Percentiles rank a stretch among this genome's conserved stretches.
Evolutionary conservation across 2,797 vertebrate genomes (phyloP).

Genomic region (Pangasius krempfi): DNA sequence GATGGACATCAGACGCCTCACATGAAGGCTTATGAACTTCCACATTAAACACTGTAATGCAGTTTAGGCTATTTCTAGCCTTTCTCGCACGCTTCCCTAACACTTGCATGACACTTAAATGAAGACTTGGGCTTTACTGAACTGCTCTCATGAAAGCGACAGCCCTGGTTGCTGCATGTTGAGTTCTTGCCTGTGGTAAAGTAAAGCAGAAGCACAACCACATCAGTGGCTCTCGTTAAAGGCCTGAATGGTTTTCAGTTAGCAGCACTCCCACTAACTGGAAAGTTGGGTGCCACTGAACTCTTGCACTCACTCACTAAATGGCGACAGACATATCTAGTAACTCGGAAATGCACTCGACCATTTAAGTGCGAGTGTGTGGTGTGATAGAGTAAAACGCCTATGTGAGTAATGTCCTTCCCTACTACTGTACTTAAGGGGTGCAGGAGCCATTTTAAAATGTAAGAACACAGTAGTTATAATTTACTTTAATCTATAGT

Average conservation of each 20-base stretch:
- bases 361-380: conserved; percentile 6
- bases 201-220: conserved; percentile 36
- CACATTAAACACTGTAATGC: conserved; percentile 24
- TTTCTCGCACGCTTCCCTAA: conserved; percentile 24
- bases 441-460: not conserved
- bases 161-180: conserved; percentile 18
- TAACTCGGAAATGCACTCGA: conserved; percentile 11
- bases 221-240: conserved; percentile 44
- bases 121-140: conserved; percentile 30
- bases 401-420: conserved; percentile 3
- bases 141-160: conserved; percentile 36
- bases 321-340: conserved; percentile 26
- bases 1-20: conserved; percentile 30
- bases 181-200: conserved; percentile 41
- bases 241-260: conserved; percentile 41
- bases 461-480: not conserved
- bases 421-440: not conserved
- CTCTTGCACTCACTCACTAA: conserved; percentile 45
- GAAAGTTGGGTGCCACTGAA: conserved; percentile 34
- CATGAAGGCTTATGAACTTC: conserved; percentile 37
- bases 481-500: conserved; percentile 5
- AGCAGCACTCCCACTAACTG: conserved; percentile 35
- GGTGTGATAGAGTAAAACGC: not conserved
- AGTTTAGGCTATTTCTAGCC: conserved; percentile 19
- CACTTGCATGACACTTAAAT: conserved; percentile 36